A percentile compares a stretch with the other conserved stretches of the same genome.
These are phyloP conservation scores for Sphenopsis melanotis DNA, from an alignment of 2,797 vertebrate genomes.

Conservation along the genomic window DNA sequence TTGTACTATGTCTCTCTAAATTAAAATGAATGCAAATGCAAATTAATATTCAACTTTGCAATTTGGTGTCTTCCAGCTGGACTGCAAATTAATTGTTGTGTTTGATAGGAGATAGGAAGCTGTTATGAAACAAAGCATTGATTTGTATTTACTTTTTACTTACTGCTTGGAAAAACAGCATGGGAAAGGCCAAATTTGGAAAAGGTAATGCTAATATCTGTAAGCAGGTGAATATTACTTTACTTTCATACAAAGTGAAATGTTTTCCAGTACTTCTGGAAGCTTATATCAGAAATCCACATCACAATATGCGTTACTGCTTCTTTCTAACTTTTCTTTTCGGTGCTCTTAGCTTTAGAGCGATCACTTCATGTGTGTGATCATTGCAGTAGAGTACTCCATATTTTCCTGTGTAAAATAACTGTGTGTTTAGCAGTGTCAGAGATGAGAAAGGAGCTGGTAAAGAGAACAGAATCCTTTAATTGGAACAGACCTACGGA, in stretches of 20 bases:
- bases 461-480: not conserved
- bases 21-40: not conserved
- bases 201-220: not conserved
- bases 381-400: not conserved
- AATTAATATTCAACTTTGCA: not conserved
- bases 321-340: not conserved
- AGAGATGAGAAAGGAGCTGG: not conserved
- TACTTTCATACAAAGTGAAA: not conserved
- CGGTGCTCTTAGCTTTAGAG: not conserved
- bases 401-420: not conserved
- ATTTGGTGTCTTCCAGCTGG: not conserved
- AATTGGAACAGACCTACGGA: not conserved
- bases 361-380: not conserved
- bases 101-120: not conserved
- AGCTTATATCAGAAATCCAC: not conserved
- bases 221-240: not conserved
- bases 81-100: slow-evolving; percentile 15
- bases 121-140: not conserved
- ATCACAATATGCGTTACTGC: not conserved
- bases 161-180: not conserved
- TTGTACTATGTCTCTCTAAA: not conserved
- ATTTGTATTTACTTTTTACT: not conserved
- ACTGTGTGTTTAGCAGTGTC: not conserved
- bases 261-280: not conserved
- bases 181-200: not conserved